Evolutionary conservation across 2,113 vertebrate species (phyloP).

Genomic region (Gymnogyps californianus): DNA sequence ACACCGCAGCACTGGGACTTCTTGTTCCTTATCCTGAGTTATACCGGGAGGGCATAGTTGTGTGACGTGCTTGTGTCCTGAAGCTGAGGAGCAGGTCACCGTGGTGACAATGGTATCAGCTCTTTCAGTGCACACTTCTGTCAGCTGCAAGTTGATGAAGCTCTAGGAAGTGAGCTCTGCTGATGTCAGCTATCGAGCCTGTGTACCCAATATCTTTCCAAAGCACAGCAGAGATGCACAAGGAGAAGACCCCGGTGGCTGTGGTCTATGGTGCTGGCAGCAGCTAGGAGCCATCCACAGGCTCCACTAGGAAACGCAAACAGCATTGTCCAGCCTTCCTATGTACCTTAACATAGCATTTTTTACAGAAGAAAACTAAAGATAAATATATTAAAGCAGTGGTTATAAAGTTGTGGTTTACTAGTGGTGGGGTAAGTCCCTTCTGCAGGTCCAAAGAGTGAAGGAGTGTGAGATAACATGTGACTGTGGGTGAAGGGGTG

Average conservation of each 20-base stretch:
- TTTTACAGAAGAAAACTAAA: neutral
- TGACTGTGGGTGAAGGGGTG: neutral
- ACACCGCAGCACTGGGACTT: neutral
- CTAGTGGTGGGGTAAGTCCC: neutral
- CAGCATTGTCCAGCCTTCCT: neutral
- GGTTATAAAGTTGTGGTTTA: neutral
- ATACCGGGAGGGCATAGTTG: fast-evolving
- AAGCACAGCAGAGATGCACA: neutral
- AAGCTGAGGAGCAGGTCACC: neutral
- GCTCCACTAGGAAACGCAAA: neutral
- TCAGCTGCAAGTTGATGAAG: neutral
- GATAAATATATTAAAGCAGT: neutral
- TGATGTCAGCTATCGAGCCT: neutral
- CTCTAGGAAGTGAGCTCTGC: neutral
- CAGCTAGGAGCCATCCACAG: neutral
- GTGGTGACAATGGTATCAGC: neutral
- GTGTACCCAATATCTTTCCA: neutral
- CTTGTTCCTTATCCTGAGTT: neutral
- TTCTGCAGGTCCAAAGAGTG: neutral
- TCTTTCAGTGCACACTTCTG: neutral
- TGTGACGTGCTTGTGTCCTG: neutral
- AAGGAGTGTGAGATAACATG: neutral
- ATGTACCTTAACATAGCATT: neutral
- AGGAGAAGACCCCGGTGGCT: neutral
- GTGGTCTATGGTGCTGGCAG: neutral